Evolutionary conservation across 1,140 invertebrate genomes (phyloP), one percentile per base, ranked within the genome.

Genomic region (Drosophila arizonae): DNA sequence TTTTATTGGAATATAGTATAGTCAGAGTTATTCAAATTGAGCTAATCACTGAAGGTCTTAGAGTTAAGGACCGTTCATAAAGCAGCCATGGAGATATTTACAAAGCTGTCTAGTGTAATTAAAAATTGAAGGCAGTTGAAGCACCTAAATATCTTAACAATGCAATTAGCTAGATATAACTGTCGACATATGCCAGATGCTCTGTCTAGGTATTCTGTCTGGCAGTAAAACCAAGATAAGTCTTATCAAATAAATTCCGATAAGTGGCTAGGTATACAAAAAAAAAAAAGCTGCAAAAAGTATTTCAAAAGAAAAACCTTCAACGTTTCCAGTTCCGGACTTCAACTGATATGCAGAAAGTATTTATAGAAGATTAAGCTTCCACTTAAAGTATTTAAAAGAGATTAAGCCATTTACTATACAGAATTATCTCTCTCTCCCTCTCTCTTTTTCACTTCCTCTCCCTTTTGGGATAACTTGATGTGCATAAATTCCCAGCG

Each of bases 311-410:
- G 36, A 45, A 46, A 58, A 46, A 17, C 28, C 41, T 46, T 58
- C 30, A 30, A 30, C 50, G 6, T 52, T 55, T 55, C 30, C 52
- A 56, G 36, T 58, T 58, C 56, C 56, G 56, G 24, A 6, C 28
- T 13, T 5, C 43, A 48, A 8, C 26, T 33, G 30, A 56, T 26
- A 56, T 56, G n/a, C 36, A 21, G 3, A 2, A 55, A 36, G 28
- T 55, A 21, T 55, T 55, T 39, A 36, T 1, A 36, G 15, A 10
- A 55, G 56, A 58, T 58, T 46, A 21, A 21, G 43, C 28, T 30
- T 24, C 48, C 21, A 11, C 15, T 56, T 17, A 50, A 50, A n/a
- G 43, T 17, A 46, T 46, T 46, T 17, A 21, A 10, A 11, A 52
- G 28, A 52, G 55, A 57, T 43, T 28, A 26, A 41, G 36, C 11